Percentiles rank a stretch among this genome's conserved stretches.
Conservation (phyloP, 2,797 vertebrate genomes). For the Etheostoma nigrum region DNA sequence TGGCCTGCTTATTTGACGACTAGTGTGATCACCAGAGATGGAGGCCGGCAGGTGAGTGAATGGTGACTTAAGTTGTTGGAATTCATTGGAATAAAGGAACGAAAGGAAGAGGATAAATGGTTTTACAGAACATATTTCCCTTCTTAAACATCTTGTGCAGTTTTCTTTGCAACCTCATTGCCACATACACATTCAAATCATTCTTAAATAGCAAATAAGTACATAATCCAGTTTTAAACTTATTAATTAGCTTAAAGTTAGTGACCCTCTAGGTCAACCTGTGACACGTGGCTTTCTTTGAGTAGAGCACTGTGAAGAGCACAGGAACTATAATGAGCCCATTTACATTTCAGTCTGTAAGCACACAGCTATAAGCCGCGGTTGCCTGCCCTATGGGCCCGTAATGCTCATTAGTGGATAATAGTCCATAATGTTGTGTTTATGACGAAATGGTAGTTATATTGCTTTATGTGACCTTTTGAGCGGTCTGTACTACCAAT, state of each 20-base stretch:
- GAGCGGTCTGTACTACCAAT: slow-evolving; percentile 12
- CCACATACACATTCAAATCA: background rate
- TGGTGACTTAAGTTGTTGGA: background rate
- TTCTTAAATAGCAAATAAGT: slow-evolving; percentile 25
- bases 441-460: slow-evolving; percentile 45
- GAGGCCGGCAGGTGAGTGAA: slow-evolving; percentile 5
- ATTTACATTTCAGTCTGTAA: slow-evolving; percentile 81
- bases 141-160: background rate
- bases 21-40: background rate
- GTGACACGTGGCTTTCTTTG: slow-evolving; percentile 63
- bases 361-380: slow-evolving; percentile 47
- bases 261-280: slow-evolving; percentile 63
- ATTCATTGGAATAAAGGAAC: background rate
- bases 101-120: background rate
- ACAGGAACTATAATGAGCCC: slow-evolving; percentile 79
- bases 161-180: slow-evolving; percentile 20
- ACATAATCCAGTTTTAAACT: slow-evolving; percentile 25
- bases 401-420: slow-evolving; percentile 76
- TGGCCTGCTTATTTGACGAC: slow-evolving; percentile 3
- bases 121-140: background rate
- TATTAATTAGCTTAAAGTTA: slow-evolving; percentile 65
- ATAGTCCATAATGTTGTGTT: slow-evolving; percentile 50
- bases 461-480: slow-evolving; percentile 43
- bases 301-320: slow-evolving; percentile 54
- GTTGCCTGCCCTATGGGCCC: slow-evolving; percentile 34